Base-by-base conservation (phyloP, 2,797 vertebrate genomes). In the Poecilia wingei region DNA sequence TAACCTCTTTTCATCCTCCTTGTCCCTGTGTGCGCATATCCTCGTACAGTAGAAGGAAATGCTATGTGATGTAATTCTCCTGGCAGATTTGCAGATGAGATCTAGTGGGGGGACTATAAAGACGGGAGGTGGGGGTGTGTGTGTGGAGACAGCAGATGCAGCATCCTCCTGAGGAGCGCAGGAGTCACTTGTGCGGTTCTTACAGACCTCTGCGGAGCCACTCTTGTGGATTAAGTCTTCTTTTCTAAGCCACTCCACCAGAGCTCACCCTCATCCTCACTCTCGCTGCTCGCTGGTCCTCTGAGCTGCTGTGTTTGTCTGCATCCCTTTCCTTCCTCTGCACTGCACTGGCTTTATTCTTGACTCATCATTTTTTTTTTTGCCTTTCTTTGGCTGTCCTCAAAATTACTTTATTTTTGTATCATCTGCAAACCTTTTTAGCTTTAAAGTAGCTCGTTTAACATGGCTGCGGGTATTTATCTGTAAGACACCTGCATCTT, bases 171-270 rank as follows among this genome's bases (percentile, higher is more conserved):
- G 61, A 81, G 74, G 61, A 89, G 83, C 57, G 71, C 87, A 36
- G 72, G 74, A 85, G 74, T 83, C 71, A 61, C 78, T 78, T 82
- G 86, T 87, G 51, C 57, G 89, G 75, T 78, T 81, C 82, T 86
- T 31, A 88, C 53, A 81, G 79, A 85, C 84, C 82, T 90, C 85
- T 66, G 77, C 90, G 82, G 88, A 80, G 88, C 80, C 80, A 90
- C 91, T 90, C 75, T 90, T 88, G 84, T 93, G 94, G 94, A 95
- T 93, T 94, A 92, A 92, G 91, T 93, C 80, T 86, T 79, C 74
- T 90, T 86, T 85, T 88, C 78, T 90, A 91, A 93, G 90, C 88
- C 91, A 87, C 74, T 76, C 78, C 73, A 83, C 84, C 89, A 59
- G 92, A 87, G 91, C 87, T 88, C 90, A 92, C 92, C 86, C 83